These are phyloP conservation scores for Myathropa florea DNA, from an alignment of 2,888 invertebrate species.

Conservation along the genomic window DNA sequence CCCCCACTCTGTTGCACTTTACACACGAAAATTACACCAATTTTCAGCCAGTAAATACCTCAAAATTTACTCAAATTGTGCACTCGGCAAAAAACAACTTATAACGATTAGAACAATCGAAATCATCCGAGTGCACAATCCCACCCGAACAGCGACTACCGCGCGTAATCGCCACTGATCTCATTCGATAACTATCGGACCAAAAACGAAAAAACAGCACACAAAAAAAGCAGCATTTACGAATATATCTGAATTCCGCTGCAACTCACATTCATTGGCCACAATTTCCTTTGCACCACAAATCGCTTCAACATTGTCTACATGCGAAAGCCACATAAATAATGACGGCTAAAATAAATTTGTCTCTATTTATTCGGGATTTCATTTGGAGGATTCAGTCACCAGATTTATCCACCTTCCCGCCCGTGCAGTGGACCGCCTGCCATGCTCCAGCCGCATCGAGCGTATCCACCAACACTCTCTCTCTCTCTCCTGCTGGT, in stretches of 20 bases:
- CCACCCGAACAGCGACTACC: constrained; percentile 16
- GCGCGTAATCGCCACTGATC: constrained; percentile 55
- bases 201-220: not conserved
- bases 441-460: constrained; percentile 32
- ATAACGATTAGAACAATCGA: not conserved
- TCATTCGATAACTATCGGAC: constrained; percentile 1
- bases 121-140: constrained; percentile 9
- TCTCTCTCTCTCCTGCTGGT: constrained; percentile 41
- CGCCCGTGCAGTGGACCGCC: constrained; percentile 21
- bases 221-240: constrained; percentile 6
- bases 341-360: constrained; percentile 70
- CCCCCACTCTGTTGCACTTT: not conserved
- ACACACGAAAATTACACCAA: not conserved
- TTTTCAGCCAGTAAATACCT: not conserved
- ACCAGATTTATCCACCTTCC: constrained; percentile 70
- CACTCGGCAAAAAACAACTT: not conserved
- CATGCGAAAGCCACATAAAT: constrained; percentile 70
- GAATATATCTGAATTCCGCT: constrained; percentile 3
- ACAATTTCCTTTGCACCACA: constrained; percentile 66
- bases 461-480: constrained; percentile 2
- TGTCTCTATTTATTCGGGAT: constrained; percentile 71
- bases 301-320: constrained; percentile 71
- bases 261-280: constrained; percentile 39
- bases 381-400: constrained; percentile 70
- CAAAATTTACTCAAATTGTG: not conserved